Base-by-base conservation (phyloP, 35 echinoderm and acorn worm genomes). In the Heliocidaris erythrogramma region DNA sequence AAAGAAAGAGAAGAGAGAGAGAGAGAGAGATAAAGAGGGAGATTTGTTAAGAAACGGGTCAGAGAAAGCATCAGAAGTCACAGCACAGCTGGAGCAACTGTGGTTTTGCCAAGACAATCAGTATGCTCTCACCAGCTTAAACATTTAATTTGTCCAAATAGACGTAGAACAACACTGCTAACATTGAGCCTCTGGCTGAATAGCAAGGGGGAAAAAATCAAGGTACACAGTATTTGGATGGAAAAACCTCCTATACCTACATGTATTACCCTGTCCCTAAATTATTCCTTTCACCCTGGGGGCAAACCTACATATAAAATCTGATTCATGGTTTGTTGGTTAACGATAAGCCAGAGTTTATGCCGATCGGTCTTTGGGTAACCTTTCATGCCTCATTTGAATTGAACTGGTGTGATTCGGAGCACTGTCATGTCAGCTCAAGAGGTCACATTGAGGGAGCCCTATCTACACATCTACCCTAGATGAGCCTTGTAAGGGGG, bases 381-480 rank as follows among this genome's bases (percentile, higher is more conserved):
- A 78, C 65, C 65, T 78, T 78, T 78, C 65, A 78, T 78, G 65
- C 65, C 65, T 78, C 65, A 78, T 78, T 78, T 78, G 65, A 78
- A 78, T 78, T 78, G 65, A 78, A 78, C 65, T 18, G 65, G 65
- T 78, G 65, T 78, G 65, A 78, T 78, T 21, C 27, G 65, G 65
- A 78, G 65, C 27, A n/a, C 65, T 78, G 65, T 27, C 27, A n/a
- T 17, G 65, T 78, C 14, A 78, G 65, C 27, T 18, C 2, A n/a
- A 27, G 65, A n/a, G 65, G 65, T 78, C 65, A 78, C 65, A 27
- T 2, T 0, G 65, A 4, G 65, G 27, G 18, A 78, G 21, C 6
- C 18, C 61, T 71, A 2, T 13, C 61, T 71, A 71, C 61, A 71
- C 24, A 71, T 71, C 65, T 78, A 78, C 65, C 27, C 27, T 78